Percentiles rank a stretch among this genome's conserved stretches.
Conservation (phyloP, 2,888 invertebrate species). For the Oegoconia quadripuncta region DNA sequence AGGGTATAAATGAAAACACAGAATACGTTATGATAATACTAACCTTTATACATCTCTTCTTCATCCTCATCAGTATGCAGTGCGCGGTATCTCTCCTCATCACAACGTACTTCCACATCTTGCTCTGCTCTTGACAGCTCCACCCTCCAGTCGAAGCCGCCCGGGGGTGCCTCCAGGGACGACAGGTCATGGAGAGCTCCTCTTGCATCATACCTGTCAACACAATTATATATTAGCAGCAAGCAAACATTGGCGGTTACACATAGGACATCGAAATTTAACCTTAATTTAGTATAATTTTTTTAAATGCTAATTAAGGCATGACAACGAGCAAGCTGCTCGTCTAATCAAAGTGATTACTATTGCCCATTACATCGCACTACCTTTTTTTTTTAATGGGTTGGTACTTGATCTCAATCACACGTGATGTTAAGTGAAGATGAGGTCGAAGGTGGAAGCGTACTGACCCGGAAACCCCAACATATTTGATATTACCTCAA, state of each 20-base stretch:
- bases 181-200: conserved; percentile 93
- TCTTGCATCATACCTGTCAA: conserved; percentile 94
- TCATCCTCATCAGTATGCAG: conserved; percentile 93
- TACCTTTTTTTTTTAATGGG: no score
- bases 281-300: no score
- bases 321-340: no score
- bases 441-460: no score
- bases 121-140: conserved; percentile 85
- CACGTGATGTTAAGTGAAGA: no score
- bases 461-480: no score
- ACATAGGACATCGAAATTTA: background rate
- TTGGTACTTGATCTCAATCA: no score
- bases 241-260: background rate
- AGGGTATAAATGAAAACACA: no score
- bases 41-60: conserved; percentile 94
- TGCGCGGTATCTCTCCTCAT: conserved; percentile 96
- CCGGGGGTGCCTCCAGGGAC: conserved; percentile 87
- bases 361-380: no score
- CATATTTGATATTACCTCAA: no score
- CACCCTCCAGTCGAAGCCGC: conserved; percentile 81
- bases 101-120: conserved; percentile 93
- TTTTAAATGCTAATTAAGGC: no score
- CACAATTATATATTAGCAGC: conserved; percentile 24
- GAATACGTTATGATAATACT: conserved; percentile 21
- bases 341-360: no score